Percentiles rank a stretch among this genome's conserved stretches.
These are phyloP conservation scores for Phoenicopterus ruber DNA, from an alignment of 2,113 vertebrate species.

Conservation along the genomic window DNA sequence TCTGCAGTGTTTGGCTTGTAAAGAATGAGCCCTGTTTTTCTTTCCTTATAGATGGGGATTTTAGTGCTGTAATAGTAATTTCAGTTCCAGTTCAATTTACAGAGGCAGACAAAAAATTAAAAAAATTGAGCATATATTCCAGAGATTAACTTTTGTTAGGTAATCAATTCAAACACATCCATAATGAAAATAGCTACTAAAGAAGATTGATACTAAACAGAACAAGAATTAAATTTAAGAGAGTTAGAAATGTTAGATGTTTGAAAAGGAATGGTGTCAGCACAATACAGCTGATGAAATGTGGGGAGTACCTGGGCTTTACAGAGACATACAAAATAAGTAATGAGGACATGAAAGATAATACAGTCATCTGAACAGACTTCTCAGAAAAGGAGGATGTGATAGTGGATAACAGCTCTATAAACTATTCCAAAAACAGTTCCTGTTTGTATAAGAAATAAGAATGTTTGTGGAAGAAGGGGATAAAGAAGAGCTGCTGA, in stretches of 20 bases:
- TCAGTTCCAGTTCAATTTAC: not conserved
- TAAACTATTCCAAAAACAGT: not conserved
- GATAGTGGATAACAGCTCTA: not conserved
- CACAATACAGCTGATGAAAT: not conserved
- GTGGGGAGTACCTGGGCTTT: not conserved
- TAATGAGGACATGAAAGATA: not conserved
- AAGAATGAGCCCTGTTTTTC: not conserved
- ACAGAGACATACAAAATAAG: not conserved
- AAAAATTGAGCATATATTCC: not conserved
- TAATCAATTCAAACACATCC: not conserved
- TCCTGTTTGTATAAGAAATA: not conserved
- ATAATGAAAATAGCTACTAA: not conserved
- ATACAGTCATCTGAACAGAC: not conserved
- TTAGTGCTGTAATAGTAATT: not conserved
- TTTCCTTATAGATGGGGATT: not conserved
- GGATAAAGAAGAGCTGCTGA: not conserved
- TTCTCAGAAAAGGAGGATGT: not conserved
- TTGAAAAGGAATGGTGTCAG: not conserved
- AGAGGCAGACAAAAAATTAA: not conserved
- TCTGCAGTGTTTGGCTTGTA: not conserved
- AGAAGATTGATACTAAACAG: not conserved
- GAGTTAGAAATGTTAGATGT: not conserved
- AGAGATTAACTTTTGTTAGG: not conserved
- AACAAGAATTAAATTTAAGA: not conserved
- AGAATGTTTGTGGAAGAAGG: not conserved